These are phyloP conservation scores for Styela clava DNA, from an alignment of 23 tunicate genomes.

Conservation along the genomic window DNA sequence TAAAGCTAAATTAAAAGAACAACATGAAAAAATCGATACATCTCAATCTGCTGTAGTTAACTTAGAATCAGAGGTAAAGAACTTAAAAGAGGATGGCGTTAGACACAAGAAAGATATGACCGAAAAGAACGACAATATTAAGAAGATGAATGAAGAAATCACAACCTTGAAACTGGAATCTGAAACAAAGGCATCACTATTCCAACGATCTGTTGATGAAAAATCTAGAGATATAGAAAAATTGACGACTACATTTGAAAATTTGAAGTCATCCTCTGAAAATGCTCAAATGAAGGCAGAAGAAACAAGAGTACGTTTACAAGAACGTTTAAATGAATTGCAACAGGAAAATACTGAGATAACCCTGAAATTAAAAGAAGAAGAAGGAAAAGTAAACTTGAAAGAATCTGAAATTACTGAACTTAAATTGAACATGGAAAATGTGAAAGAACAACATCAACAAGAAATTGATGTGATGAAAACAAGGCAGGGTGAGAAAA, in stretches of 20 bases:
- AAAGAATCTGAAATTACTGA: background rate
- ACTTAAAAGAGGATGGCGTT: slow-evolving; percentile 27
- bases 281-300: background rate
- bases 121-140: slow-evolving; percentile 29
- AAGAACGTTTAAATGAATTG: background rate
- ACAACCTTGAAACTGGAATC: slow-evolving; percentile 52
- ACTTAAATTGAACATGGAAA: background rate
- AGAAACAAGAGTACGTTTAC: background rate
- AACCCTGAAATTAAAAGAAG: background rate
- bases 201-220: slow-evolving; percentile 53
- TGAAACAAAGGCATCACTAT: slow-evolving; percentile 25
- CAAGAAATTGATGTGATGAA: slow-evolving; percentile 3
- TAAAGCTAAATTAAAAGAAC: slow-evolving; percentile 7
- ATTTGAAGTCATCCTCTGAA: slow-evolving; percentile 36
- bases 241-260: slow-evolving; percentile 15
- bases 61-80: slow-evolving; percentile 16
- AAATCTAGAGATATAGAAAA: slow-evolving; percentile 43
- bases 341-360: slow-evolving; percentile 11
- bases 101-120: slow-evolving; percentile 41
- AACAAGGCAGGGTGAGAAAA: background rate
- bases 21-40: slow-evolving; percentile 3
- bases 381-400: background rate
- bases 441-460: background rate
- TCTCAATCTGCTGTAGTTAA: slow-evolving; percentile 20
- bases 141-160: slow-evolving; percentile 27